A percentile compares a stretch with the other conserved stretches of the same genome.
Conservation (phyloP, 2,113 vertebrate species). For the Leptobrachium leishanense region DNA sequence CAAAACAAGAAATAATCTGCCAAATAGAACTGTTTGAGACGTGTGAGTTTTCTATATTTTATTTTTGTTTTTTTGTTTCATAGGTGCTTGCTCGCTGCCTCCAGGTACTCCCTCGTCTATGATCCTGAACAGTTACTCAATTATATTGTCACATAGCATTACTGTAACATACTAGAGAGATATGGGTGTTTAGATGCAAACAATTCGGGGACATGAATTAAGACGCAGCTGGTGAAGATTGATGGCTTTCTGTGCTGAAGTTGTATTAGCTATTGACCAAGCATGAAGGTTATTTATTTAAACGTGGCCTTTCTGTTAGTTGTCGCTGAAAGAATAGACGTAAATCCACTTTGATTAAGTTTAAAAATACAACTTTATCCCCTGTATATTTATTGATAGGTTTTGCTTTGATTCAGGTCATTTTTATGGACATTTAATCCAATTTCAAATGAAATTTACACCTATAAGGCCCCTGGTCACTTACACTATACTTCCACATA, state of each 20-base stretch:
- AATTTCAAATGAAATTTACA: too few species aligned
- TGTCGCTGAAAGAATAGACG: background rate
- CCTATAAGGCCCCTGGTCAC: too few species aligned
- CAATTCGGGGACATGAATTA: constrained; percentile 13
- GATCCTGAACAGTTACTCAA: constrained; percentile 27
- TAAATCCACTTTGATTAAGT: too few species aligned
- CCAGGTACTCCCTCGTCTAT: constrained; percentile 17
- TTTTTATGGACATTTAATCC: too few species aligned
- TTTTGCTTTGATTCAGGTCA: too few species aligned
- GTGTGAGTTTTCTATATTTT: too few species aligned
- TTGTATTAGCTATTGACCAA: constrained; percentile 23
- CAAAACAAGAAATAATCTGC: background rate
- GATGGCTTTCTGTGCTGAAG: constrained; percentile 20
- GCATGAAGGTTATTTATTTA: constrained; percentile 33
- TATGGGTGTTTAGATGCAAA: constrained; percentile 17
- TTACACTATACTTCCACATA: too few species aligned
- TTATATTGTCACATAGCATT: constrained; percentile 39
- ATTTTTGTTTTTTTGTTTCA: constrained; percentile 6
- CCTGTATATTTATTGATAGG: too few species aligned
- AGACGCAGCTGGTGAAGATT: constrained; percentile 19
- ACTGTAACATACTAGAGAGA: constrained; percentile 15
- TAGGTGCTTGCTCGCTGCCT: constrained; percentile 1
- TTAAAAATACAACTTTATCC: too few species aligned
- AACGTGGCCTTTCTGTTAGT: constrained; percentile 3
- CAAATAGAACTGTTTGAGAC: too few species aligned